Evolutionary conservation across 2,113 vertebrate genomes (phyloP).

Genomic region (Burhinus oedicnemus): DNA sequence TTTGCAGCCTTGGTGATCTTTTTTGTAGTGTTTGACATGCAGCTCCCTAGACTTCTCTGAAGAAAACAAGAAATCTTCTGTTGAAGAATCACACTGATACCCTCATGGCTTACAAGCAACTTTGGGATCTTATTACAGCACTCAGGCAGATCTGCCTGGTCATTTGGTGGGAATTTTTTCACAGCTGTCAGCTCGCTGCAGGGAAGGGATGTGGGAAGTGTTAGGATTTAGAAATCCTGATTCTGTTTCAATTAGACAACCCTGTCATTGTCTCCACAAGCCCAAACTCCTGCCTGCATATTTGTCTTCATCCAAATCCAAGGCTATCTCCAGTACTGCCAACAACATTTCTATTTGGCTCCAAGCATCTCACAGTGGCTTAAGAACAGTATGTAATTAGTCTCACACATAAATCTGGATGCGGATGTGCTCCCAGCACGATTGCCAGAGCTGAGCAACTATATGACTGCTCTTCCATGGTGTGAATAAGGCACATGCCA

Average conservation of each 20-base stretch:
- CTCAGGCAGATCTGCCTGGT: neutral
- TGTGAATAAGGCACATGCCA: neutral
- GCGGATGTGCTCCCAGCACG: neutral
- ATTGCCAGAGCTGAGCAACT: neutral
- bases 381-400: neutral
- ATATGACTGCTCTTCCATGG: neutral
- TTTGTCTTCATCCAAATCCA: slow-evolving; percentile 14
- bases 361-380: neutral
- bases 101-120: neutral
- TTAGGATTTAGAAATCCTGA: neutral
- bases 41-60: neutral
- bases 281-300: neutral
- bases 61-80: neutral
- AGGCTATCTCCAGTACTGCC: neutral
- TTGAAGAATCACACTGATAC: neutral
- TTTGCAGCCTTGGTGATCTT: neutral
- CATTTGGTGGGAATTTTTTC: neutral
- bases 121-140: neutral
- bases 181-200: neutral
- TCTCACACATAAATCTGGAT: neutral
- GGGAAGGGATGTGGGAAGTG: neutral
- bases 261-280: neutral
- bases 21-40: neutral
- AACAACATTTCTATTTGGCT: neutral
- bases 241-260: neutral